Conservation (phyloP, 2,113 vertebrate species). For the Phocoena phocoena region DNA sequence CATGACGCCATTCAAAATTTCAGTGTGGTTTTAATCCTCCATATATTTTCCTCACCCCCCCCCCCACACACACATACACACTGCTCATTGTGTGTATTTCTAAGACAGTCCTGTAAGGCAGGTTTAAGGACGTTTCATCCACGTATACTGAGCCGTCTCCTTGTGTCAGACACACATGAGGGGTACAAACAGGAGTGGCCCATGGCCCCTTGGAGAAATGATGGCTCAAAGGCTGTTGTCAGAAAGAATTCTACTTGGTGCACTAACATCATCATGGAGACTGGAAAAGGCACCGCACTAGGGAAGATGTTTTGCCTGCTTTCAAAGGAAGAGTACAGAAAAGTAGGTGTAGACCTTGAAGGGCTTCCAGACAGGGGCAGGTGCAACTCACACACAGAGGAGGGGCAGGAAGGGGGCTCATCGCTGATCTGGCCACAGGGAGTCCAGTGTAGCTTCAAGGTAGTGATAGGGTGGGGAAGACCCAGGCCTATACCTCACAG, state of each 20-base stretch:
- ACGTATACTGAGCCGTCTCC: neutral
- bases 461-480: rapidly evolving
- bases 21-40: neutral
- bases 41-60: neutral
- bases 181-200: rapidly evolving
- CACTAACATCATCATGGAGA: rapidly evolving
- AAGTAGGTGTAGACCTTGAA: rapidly evolving
- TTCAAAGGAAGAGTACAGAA: neutral
- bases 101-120: neutral
- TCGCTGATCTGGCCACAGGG: neutral
- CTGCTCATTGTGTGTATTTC: neutral
- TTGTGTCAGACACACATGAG: neutral
- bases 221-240: neutral
- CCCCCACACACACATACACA: neutral
- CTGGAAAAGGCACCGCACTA: rapidly evolving
- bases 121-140: too few relatives aligned
- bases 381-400: rapidly evolving
- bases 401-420: neutral
- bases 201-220: rapidly evolving
- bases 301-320: neutral
- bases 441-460: rapidly evolving
- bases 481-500: neutral
- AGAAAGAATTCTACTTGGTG: neutral
- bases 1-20: neutral
- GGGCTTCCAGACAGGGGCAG: neutral